Base-by-base conservation (phyloP, 2,888 invertebrate species). In the Standfussiana lucernea region DNA sequence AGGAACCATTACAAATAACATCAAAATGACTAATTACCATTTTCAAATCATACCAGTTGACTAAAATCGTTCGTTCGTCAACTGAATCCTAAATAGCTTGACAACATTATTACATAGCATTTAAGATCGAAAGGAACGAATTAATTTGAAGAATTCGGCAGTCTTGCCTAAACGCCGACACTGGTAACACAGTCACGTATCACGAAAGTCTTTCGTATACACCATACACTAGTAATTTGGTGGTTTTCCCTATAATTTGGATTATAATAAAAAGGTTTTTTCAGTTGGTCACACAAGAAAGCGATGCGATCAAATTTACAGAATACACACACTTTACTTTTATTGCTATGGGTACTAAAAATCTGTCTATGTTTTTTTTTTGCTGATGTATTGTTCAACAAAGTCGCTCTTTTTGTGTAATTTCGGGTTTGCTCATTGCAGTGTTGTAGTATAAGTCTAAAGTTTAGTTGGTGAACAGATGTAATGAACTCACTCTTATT, bases 101-200 rank as follows among this genome's bases (percentile, higher is more conserved):
- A 88, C 89, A 90, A 90, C 89, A 82, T n/a, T n/a, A n/a, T n/a
- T n/a, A n/a, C n/a, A n/a, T n/a, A n/a, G n/a, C n/a, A n/a, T 85
- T 86, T 88, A 89, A 89, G 89, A 91, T 91, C 90, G 91, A 92
- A 79, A 83, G 83, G 47, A 50, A 77, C 21, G 47, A 91, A 91
- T 91, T 92, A 90, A 91, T 92, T 92, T 90, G 87, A 89, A 88
- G 87, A 89, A 90, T 89, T 87, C 87, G 87, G 83, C 72, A 71
- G 80, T 84, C 86, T 84, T 87, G 87, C 83, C 86, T 84, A 79
- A 80, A 74, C 79, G 80, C 40, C 77, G 69, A 53, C 11, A 35
- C 75, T 77, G 80, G 90, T 88, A 91, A 92, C 88, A 87, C 90
- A 85, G 92, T 92, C 93, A 93, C 93, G 92, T 92, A 77, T n/a